Conservation (phyloP, 2,797 vertebrate species). For the Paedocypris micromegethes region DNA sequence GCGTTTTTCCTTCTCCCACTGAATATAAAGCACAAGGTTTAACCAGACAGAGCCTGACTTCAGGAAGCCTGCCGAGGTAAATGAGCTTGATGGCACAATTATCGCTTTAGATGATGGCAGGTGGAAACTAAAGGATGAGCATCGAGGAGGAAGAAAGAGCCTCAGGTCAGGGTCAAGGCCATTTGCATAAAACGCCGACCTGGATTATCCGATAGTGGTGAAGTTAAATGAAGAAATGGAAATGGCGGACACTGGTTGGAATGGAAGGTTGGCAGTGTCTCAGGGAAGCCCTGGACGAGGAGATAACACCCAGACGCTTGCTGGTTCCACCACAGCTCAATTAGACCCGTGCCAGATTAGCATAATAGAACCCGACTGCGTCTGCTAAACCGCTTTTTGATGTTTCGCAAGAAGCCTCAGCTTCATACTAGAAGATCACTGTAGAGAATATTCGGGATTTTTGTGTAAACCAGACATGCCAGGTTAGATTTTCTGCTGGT, state of each 20-base stretch:
- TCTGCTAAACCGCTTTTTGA: conserved; percentile 11
- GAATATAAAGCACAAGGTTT: background rate
- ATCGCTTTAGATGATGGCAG: conserved; percentile 23
- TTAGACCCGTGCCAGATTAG: conserved; percentile 40
- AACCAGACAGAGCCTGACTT: conserved; percentile 4
- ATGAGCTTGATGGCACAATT: conserved; percentile 36
- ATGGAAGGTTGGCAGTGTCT: conserved; percentile 16
- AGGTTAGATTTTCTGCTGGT: background rate
- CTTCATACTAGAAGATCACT: conserved; percentile 4
- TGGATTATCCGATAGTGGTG: conserved; percentile 41
- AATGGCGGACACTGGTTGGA: conserved; percentile 30
- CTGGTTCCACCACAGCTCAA: conserved; percentile 37
- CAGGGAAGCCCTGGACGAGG: conserved; percentile 33
- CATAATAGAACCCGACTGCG: conserved; percentile 20
- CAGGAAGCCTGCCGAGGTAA: conserved; percentile 22
- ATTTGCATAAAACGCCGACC: conserved; percentile 40
- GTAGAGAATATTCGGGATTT: conserved; percentile 18
- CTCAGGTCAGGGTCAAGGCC: conserved; percentile 32
- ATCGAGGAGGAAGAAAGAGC: conserved; percentile 9
- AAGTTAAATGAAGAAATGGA: conserved; percentile 15
- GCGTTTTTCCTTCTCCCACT: conserved; percentile 1
- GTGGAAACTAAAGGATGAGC: conserved; percentile 9
- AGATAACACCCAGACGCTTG: conserved; percentile 37
- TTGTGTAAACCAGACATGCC: background rate
- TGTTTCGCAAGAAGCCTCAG: conserved; percentile 25